Base-by-base conservation (phyloP, 2,113 vertebrate genomes). In the Alces alces region DNA sequence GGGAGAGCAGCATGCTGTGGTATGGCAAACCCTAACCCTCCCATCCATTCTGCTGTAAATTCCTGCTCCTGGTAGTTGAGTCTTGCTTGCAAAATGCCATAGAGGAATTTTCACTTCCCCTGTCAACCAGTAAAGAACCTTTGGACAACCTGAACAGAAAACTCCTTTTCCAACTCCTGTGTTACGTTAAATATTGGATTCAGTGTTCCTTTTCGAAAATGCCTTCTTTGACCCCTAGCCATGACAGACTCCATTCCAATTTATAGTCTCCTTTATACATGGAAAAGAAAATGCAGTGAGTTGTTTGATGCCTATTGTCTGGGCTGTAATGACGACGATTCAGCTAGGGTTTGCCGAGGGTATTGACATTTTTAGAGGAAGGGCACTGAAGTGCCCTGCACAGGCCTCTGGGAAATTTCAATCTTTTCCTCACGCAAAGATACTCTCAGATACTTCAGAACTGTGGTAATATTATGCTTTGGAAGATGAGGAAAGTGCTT, bases 131-230 rank as follows among this genome's bases (percentile, higher is more conserved):
- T 28, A 89, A 91, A 93, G 19, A 86, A 55, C 27, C 60, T 52
- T 97, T 90, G 39, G 43, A 70, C 21, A 83, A 83, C 28, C 36
- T 70, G 52, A 94, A 23, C 16, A 95, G 61, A 82, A 95, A 96
- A 88, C 14, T 23, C 57, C 54, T 93, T 96, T 93, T 58, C 43
- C 54, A 60, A 66, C 23, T 96, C n/a, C 28, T 78, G 12, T 52
- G n/a, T 80, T 61, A 7, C 39, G 21, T 84, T 92, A 91, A 43
- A 80, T 33, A 54, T 2, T 36, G 36, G 43, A 2, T 10, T 92
- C 73, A 33, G n/a, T 96, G 70, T 83, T 96, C 33, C 12, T 23
- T 45, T 96, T 96, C 50, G 14, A 52, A 86, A 97, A 92, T 84
- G 2, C 0, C 27, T 79, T 82, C 50, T 88, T 94, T 97, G 90